Evolutionary conservation across 2,797 vertebrate species (phyloP), one percentile per base, ranked within the genome.

Genomic region (Philypnodon macrostomus): DNA sequence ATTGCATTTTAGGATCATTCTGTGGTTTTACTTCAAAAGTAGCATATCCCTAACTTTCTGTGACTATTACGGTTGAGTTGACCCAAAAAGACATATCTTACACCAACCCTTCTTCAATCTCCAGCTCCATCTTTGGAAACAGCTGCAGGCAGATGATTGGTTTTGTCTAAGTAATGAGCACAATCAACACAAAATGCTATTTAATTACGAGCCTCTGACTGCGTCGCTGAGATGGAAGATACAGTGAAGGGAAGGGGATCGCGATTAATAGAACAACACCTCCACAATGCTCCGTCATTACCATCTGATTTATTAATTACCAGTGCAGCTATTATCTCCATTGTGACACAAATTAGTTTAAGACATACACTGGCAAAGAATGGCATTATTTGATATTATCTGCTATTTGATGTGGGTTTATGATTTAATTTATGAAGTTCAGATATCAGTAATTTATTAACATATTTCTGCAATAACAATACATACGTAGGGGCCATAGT

Each of bases 291-390:
- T 81, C 69, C 70, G 73, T 85, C 73, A 77, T 65, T 38, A 51
- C 66, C 61, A 79, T 81, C 72, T 82, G 70, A 84, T 84, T 85
- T 78, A 84, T 86, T 83, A 85, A 86, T 86, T 75, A 85, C 52
- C 78, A 61, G 36, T 18, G 46, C 34, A 51, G 5, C 15, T 55
- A 53, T 77, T 68, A 73, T 74, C 72, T 69, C 30, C 1, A 51
- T 45, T 32, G 19, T 80, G 66, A 70, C 31, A 61, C 60, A 77
- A 75, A 79, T 56, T 79, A 66, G 51, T 56, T 62, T 54, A 56
- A 55, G 58, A 76, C 39, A 45, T n/a, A n/a, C 58, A 32, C 33
- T 23, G 12, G 11, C 7, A 37, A 33, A 9, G 35, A 34, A 57
- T 41, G 34, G 29, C 33, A 16, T 19, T 33, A 36, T 47, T 52